phyloP scores from a whole-genome alignment of 2,797 vertebrate species.

The Cercopithecus neglectus region DNA sequence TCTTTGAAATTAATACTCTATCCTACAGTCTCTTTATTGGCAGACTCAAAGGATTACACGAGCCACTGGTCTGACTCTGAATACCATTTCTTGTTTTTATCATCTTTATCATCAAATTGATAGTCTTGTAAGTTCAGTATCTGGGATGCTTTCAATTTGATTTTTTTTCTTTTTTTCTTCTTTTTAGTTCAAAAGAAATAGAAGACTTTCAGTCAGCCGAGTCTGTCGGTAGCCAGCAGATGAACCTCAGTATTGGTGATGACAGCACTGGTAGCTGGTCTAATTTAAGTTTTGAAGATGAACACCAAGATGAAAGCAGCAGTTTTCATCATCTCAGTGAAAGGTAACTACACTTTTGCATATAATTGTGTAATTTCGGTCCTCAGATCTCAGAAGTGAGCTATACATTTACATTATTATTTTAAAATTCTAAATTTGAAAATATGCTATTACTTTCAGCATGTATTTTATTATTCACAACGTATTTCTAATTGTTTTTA shows the following conservation, averaged over 20 bases:
- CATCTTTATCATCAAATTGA: background rate
- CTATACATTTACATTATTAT: background rate
- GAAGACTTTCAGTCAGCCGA: conserved; percentile 90
- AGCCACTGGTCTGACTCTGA: background rate
- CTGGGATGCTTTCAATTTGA: conserved; percentile 56
- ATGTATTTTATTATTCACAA: conserved; percentile 9
- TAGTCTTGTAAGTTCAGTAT: conserved; percentile 33
- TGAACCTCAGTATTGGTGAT: conserved; percentile 94
- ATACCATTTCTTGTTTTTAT: conserved; percentile 22
- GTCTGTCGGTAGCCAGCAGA: conserved; percentile 92
- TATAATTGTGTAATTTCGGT: background rate
- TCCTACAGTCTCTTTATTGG: background rate
- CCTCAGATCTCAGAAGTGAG: background rate
- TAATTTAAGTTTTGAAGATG: conserved; percentile 98
- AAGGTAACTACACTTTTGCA: conserved; percentile 87
- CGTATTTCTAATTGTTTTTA: background rate
- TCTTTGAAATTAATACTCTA: background rate
- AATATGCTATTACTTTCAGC: background rate
- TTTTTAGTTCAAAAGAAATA: conserved; percentile 88
- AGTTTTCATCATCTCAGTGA: conserved; percentile 99
- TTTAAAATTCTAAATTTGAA: conserved; percentile 29
- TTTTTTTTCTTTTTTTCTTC: conserved; percentile 68
- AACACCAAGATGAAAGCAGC: conserved; percentile 96
- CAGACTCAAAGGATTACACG: background rate
- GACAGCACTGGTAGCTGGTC: conserved; percentile 99